phyloP scores from a whole-genome alignment of 2,797 vertebrate genomes.

The Labroides dimidiatus region DNA sequence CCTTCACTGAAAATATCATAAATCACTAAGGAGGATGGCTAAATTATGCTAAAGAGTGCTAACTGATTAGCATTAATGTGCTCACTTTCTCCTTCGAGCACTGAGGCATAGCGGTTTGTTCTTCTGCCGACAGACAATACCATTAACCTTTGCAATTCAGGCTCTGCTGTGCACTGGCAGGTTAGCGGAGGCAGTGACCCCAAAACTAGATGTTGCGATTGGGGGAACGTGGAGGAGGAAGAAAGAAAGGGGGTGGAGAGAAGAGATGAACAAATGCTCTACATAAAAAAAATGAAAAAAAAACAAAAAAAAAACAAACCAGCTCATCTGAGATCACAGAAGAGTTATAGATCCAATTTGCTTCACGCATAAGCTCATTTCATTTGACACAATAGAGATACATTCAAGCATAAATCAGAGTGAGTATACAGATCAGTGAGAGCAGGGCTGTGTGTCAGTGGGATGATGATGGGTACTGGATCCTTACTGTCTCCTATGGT shows the following conservation, averaged over 20 bases:
- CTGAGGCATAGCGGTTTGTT: constrained; percentile 71
- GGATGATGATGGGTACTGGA: constrained; percentile 14
- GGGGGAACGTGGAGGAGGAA: constrained; percentile 75
- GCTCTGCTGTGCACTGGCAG: constrained; percentile 85
- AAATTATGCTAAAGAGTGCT: constrained; percentile 84
- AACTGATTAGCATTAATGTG: constrained; percentile 83
- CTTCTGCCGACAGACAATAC: constrained; percentile 91
- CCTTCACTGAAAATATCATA: constrained; percentile 70
- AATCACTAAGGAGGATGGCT: constrained; percentile 78
- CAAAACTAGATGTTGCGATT: constrained; percentile 92
- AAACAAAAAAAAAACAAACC: constrained; percentile 86
- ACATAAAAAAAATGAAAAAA: constrained; percentile 83
- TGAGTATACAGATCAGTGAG: constrained; percentile 33
- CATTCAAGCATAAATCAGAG: constrained; percentile 74
- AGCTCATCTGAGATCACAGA: constrained; percentile 83
- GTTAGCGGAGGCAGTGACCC: constrained; percentile 93
- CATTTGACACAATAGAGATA: constrained; percentile 82
- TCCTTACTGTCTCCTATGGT: too few species aligned
- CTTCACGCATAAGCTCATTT: constrained; percentile 87
- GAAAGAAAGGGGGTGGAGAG: constrained; percentile 61
- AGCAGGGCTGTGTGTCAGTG: constrained; percentile 18
- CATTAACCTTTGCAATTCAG: constrained; percentile 99
- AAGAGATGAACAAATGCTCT: constrained; percentile 70
- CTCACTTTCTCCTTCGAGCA: constrained; percentile 69
- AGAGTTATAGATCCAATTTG: constrained; percentile 94